A percentile compares a stretch with the other conserved stretches of the same genome.
These are phyloP conservation scores for Scopus umbretta DNA, from an alignment of 2,113 vertebrate species.

Conservation along the genomic window DNA sequence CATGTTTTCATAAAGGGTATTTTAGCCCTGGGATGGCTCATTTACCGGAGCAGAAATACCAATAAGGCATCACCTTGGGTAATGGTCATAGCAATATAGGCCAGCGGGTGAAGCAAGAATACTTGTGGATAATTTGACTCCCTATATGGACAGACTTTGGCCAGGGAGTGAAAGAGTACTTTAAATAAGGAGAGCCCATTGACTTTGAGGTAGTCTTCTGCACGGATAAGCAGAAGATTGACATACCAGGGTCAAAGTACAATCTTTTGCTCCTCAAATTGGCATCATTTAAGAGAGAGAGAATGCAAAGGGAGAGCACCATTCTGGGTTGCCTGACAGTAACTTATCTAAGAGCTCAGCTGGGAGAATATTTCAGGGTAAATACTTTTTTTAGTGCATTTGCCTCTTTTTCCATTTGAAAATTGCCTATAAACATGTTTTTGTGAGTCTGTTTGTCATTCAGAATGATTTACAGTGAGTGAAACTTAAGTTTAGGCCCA, in stretches of 20 bases:
- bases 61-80: not conserved
- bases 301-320: constrained; percentile 17
- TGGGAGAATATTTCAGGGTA: constrained; percentile 18
- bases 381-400: not conserved
- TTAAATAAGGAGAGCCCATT: not conserved
- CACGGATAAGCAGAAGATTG: constrained; percentile 12
- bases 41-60: constrained; percentile 20
- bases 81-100: constrained; percentile 12
- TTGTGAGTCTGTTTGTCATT: constrained; percentile 22
- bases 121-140: not conserved
- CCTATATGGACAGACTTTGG: not conserved
- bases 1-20: not conserved
- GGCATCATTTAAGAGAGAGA: not conserved
- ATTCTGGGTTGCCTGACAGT: not conserved
- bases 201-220: not conserved
- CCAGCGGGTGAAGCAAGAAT: constrained; percentile 7
- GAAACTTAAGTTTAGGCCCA: constrained; percentile 5
- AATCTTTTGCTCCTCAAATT: not conserved
- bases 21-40: not conserved
- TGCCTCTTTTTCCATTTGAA: not conserved
- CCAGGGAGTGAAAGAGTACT: not conserved
- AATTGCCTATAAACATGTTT: constrained; percentile 7
- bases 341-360: not conserved
- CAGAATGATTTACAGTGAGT: constrained; percentile 4
- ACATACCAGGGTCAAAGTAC: constrained; percentile 10